Evolutionary conservation across 2,888 invertebrate species (phyloP).

Genomic region (Carterocephalus palaemon): DNA sequence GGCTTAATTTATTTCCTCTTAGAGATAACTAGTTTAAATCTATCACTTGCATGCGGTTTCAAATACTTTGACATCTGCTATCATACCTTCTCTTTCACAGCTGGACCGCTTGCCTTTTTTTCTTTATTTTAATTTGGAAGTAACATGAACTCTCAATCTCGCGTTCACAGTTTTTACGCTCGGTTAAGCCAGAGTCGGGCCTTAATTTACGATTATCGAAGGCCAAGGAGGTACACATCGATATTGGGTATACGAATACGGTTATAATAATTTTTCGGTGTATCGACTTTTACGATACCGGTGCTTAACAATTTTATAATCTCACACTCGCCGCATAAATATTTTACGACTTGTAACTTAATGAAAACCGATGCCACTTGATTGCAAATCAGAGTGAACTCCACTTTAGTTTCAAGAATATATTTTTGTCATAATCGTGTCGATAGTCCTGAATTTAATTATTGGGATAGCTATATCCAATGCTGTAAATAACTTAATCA

Average conservation of each 20-base stretch:
- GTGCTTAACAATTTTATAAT: constrained; percentile 46
- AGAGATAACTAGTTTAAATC: constrained; percentile 19
- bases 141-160: constrained; percentile 73
- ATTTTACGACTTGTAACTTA: constrained; percentile 44
- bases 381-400: constrained; percentile 42
- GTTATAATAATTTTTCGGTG: constrained; percentile 50
- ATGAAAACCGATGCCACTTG: constrained; percentile 36
- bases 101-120: constrained; percentile 45
- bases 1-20: constrained; percentile 23
- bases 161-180: constrained; percentile 71
- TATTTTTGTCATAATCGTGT: constrained; percentile 28
- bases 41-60: constrained; percentile 27
- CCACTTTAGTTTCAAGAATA: constrained; percentile 44
- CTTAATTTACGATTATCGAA: constrained; percentile 73
- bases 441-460: constrained; percentile 39
- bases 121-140: constrained; percentile 59
- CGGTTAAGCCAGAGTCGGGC: constrained; percentile 60
- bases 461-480: constrained; percentile 51
- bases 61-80: constrained; percentile 47
- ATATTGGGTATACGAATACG: constrained; percentile 44
- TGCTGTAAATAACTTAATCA: constrained; percentile 52
- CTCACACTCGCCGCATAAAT: constrained; percentile 42
- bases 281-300: constrained; percentile 57
- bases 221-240: constrained; percentile 63
- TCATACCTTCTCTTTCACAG: constrained; percentile 47